Base-by-base conservation (phyloP, 2,113 vertebrate genomes). In the Aspiorhynchus laticeps region DNA sequence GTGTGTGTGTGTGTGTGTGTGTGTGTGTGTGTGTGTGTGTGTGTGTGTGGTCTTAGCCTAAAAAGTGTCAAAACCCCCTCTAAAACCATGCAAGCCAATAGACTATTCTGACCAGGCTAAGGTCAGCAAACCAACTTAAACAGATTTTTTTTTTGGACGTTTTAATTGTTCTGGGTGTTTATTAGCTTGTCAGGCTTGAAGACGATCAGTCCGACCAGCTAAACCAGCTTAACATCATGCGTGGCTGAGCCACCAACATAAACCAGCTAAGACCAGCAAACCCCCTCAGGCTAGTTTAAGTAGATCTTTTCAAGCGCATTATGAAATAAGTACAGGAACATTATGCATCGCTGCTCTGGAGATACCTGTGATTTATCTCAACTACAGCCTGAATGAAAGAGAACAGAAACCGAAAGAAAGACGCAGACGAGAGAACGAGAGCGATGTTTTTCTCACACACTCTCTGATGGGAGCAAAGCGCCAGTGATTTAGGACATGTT, bases 401-500 rank as follows among this genome's bases (percentile, higher is more conserved):
- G 56, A 78, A 79, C 65, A 69, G 48, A 36, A 83, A 36, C 11
- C 67, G 19, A 82, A 56, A 63, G 53, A 38, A 38, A 71, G 53
- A 24, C 15, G 26, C 12, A 74, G 26, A 61, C 24, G 2, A 31
- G 41, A 76, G 24, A 71, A 56, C 69, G 31, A 61, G 28, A 85
- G 28, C 1, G 15, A 59, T 48, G 74, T 28, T 73, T 65, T 67
- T 41, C 21, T 85, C 51, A 77, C 36, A 48, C 53, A 3, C 31
- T 65, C 84, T 76, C 63, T 85, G 86, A 87, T 87, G 86, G 71
- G 73, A 83, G 79, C 31, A 46, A 80, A 88, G 63, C 83, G 80
- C 80, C 75, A 69, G 41, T 85, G 80, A 86, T 85, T 86, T 88
- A 61, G 73, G 78, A 61, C 87, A 86, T 89, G 89, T 90, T 79